Evolutionary conservation across 1,140 invertebrate genomes (phyloP).

Genomic region (Oppia nitens): DNA sequence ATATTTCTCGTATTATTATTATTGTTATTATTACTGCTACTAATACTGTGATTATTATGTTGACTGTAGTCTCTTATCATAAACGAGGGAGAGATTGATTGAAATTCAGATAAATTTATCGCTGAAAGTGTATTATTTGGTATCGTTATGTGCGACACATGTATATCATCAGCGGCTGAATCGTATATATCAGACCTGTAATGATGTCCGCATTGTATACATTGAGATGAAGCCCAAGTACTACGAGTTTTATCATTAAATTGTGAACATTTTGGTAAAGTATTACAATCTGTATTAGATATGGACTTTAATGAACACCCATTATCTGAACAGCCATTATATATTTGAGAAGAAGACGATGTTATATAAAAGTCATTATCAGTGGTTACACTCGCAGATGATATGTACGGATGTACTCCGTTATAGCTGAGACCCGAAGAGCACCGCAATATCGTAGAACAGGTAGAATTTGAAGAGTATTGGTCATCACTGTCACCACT

Average conservation of each 20-base stretch:
- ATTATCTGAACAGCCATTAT: background rate
- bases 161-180: slow-evolving; percentile 3
- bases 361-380: background rate
- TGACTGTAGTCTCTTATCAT: background rate
- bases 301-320: background rate
- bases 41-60: background rate
- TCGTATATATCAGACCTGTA: slow-evolving; percentile 15
- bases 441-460: slow-evolving; percentile 16
- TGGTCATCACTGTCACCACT: background rate
- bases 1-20: background rate
- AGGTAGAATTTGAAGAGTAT: slow-evolving; percentile 8
- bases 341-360: background rate
- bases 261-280: background rate
- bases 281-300: background rate
- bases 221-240: background rate
- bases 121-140: slow-evolving; percentile 1
- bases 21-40: too few relatives aligned
- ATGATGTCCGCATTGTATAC: background rate
- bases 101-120: slow-evolving; percentile 8
- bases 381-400: background rate
- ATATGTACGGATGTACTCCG: background rate
- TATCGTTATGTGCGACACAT: background rate
- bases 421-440: slow-evolving; percentile 10
- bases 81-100: slow-evolving; percentile 1
- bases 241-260: slow-evolving; percentile 1